phyloP scores from a whole-genome alignment of 2,888 invertebrate genomes.

The Fragum whitleyi region DNA sequence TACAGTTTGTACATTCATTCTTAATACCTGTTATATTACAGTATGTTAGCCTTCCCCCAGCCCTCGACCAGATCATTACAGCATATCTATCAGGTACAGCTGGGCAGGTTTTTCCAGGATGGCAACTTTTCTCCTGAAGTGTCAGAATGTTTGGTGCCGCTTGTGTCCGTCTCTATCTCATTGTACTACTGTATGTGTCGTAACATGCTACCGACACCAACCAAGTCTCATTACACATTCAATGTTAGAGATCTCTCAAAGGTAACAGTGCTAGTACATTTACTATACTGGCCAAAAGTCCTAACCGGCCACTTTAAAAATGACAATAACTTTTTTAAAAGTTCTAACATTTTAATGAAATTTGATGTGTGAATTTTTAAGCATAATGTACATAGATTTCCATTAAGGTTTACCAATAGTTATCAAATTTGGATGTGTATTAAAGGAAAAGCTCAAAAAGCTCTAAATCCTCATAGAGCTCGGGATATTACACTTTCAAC shows the following conservation, averaged over 20 bases:
- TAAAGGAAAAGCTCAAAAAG: too few species aligned
- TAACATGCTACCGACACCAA: conserved; percentile 84
- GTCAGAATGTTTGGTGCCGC: conserved; percentile 79
- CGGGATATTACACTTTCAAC: too few species aligned
- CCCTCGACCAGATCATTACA: conserved; percentile 84
- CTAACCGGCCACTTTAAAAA: too few species aligned
- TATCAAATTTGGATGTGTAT: too few species aligned
- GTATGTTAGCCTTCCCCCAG: conserved; percentile 84
- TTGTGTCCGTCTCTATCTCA: conserved; percentile 84
- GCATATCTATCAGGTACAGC: conserved; percentile 85
- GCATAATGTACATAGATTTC: too few species aligned
- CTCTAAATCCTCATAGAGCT: too few species aligned
- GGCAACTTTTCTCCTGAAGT: conserved; percentile 84
- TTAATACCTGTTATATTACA: conserved; percentile 57
- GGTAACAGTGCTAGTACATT: conserved; percentile 68
- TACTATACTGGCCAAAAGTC: too few species aligned
- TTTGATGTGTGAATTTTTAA: too few species aligned
- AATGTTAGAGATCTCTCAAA: conserved; percentile 84
- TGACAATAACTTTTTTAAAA: too few species aligned
- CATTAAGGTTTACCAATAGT: too few species aligned
- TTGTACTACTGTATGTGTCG: conserved; percentile 84
- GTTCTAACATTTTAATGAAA: too few species aligned
- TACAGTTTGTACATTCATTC: too few species aligned
- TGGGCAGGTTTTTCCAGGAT: conserved; percentile 84
- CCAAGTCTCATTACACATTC: conserved; percentile 85